Percentiles rank a stretch among this genome's conserved stretches.
phyloP scores from a whole-genome alignment of 2,113 vertebrate genomes.

The Stegostoma tigrinum region DNA sequence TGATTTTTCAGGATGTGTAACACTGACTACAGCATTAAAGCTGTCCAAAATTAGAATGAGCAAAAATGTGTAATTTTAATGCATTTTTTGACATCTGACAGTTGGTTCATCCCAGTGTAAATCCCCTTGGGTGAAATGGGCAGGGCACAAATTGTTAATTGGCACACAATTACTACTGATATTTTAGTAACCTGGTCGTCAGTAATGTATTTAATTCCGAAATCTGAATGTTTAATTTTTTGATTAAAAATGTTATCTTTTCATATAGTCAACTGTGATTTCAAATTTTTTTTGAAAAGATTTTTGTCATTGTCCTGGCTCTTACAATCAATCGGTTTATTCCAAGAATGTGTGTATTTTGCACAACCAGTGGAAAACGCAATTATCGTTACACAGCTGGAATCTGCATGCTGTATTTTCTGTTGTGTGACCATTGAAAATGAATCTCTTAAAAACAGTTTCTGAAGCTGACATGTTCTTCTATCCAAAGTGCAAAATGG shows the following conservation, averaged over 20 bases:
- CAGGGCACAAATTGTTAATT: background rate
- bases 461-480: background rate
- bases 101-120: constrained; percentile 12
- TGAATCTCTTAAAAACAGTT: background rate
- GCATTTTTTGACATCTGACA: constrained; percentile 18
- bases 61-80: constrained; percentile 20
- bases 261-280: background rate
- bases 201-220: background rate
- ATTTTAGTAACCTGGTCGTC: background rate
- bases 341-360: background rate
- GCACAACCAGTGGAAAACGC: background rate
- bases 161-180: constrained; percentile 12
- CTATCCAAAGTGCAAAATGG: background rate
- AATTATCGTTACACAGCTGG: background rate
- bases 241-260: background rate
- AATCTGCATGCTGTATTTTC: background rate
- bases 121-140: constrained; percentile 14
- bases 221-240: background rate
- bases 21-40: background rate
- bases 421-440: background rate
- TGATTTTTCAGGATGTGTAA: background rate
- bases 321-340: background rate
- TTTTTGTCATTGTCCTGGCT: background rate
- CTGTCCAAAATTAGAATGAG: background rate
- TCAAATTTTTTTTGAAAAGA: background rate